Evolutionary conservation across 2,113 vertebrate species (phyloP).

Genomic region (Lepus europaeus): DNA sequence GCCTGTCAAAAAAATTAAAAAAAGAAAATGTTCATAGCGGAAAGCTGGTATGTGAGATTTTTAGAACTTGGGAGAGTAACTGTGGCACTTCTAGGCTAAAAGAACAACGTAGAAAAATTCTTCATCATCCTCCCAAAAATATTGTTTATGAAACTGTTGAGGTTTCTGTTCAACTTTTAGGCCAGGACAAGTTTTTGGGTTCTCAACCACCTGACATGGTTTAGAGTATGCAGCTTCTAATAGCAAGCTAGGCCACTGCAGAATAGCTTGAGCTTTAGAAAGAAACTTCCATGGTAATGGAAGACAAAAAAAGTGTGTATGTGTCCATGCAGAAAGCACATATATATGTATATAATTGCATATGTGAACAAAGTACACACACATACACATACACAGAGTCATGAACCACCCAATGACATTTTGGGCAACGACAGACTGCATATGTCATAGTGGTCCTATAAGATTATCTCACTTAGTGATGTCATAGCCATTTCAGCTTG

Average conservation of each 20-base stretch:
- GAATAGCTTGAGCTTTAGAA: not conserved
- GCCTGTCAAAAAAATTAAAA: too few species aligned
- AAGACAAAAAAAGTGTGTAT: not conserved
- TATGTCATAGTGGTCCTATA: too few species aligned
- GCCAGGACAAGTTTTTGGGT: not conserved
- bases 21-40: not conserved
- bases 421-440: too few species aligned
- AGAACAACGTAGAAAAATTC: not conserved
- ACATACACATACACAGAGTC: too few species aligned
- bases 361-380: too few species aligned
- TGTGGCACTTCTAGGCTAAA: not conserved
- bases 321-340: not conserved
- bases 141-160: not conserved
- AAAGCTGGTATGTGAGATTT: not conserved
- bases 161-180: not conserved
- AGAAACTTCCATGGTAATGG: not conserved
- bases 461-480: too few species aligned
- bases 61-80: not conserved
- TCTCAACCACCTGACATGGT: not conserved
- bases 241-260: not conserved
- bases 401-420: too few species aligned
- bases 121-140: not conserved
- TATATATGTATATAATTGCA: too few species aligned
- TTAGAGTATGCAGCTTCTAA: not conserved
- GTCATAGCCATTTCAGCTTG: too few species aligned